phyloP scores from a whole-genome alignment of 53 echinoderm and acorn worm species.

The Stichopus horrens region DNA sequence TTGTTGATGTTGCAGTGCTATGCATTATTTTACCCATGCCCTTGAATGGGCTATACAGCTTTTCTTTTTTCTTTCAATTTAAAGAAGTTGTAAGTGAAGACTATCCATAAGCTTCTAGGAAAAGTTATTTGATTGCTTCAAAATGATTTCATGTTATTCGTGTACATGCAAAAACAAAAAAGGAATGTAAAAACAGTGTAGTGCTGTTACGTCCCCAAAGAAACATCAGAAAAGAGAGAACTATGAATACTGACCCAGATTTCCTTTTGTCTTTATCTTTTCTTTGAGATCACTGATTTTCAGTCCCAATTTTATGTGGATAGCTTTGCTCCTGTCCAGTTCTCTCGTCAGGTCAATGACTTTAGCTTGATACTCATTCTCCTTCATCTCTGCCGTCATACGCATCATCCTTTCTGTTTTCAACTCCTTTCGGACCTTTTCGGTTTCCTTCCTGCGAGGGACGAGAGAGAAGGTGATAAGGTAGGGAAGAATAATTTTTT shows the following conservation, averaged over 20 bases:
- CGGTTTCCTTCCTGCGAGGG: conserved; percentile 56
- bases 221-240: background rate
- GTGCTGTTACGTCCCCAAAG: too few relatives aligned
- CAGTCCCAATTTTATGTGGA: conserved; percentile 24
- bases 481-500: too few relatives aligned
- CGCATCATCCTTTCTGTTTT: conserved; percentile 67
- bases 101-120: too few relatives aligned
- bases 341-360: conserved; percentile 59
- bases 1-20: too few relatives aligned
- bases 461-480: background rate
- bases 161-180: too few relatives aligned
- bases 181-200: too few relatives aligned
- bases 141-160: too few relatives aligned
- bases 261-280: background rate
- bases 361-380: conserved; percentile 63
- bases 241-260: conserved; percentile 15
- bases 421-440: conserved; percentile 62
- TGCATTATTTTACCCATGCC: too few relatives aligned
- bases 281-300: conserved; percentile 43
- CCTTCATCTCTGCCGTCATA: conserved; percentile 57
- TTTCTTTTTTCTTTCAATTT: too few relatives aligned
- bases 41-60: too few relatives aligned
- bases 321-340: conserved; percentile 9
- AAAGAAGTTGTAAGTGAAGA: too few relatives aligned
- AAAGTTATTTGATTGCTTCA: too few relatives aligned